Evolutionary conservation across 2,113 vertebrate genomes (phyloP), one percentile per base, ranked within the genome.

Genomic region (Shinisaurus crocodilurus): DNA sequence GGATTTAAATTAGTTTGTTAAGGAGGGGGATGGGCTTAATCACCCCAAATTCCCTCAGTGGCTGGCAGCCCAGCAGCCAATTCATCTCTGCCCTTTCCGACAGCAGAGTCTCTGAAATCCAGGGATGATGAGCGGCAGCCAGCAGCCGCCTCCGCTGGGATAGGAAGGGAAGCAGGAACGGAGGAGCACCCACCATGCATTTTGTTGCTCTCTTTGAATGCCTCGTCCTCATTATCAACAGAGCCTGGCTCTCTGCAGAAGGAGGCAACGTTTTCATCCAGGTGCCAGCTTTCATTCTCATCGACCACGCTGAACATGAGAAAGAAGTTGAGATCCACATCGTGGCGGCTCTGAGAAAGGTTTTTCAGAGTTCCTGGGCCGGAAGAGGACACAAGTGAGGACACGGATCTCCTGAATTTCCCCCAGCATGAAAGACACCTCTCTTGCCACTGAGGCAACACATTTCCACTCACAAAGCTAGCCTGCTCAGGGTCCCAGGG

Each of bases 251-350:
- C 96, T 75, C 70, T 92, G 80, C 97, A 98, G 91, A 97, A 97
- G 16, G 65, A 92, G 0, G 69, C 95, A 88, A 98, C 97, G 81
- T 98, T 98, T 8, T 97, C 95, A 86, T 97, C 94, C 48, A 98
- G 90, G 80, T 97, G 96, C 97, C 97, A 98, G 89, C 97, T 98
- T 50, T 98, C 92, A 69, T 98, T 98, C 94, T 98, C 98, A 95
- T 98, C 97, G 29, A 98, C 91, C 85, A 97, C 97, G 84, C 95
- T 97, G 94, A 98, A 98, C 95, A 98, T 96, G 54, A 98, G 93
- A 89, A 98, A 97, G 94, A 97, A 98, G 91, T 96, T 93, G n/a
- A 95, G 45, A 63, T 97, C 96, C 86, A 97, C 95, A 5, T 98
- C 97, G 70, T 76, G 89, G 4, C 97, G 95, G 1, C 79, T 95